Conservation (phyloP, 1,140 invertebrate species). For the Drosophila repleta region DNA sequence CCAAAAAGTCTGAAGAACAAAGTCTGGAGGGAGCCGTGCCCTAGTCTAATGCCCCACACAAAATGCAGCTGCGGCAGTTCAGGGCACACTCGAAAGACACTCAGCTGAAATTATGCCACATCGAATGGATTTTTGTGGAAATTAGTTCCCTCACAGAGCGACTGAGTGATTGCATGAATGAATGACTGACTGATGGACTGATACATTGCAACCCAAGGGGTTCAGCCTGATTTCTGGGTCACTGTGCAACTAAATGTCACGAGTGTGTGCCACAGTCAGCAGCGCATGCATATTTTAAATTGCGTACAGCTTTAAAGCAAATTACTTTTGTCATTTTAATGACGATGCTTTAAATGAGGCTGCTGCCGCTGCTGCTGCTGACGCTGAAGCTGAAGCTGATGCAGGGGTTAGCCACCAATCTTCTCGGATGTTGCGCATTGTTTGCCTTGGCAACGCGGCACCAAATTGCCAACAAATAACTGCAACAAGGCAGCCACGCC, state of each 20-base stretch:
- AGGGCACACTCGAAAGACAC: constrained; percentile 3
- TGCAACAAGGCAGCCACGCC: constrained; percentile 30
- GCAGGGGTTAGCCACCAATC: constrained; percentile 17
- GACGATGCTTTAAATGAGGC: constrained; percentile 48
- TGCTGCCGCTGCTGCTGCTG: constrained; percentile 12
- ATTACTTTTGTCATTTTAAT: constrained; percentile 77
- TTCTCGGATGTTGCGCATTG: constrained; percentile 54
- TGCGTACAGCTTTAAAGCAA: constrained; percentile 62
- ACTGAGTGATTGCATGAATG: not conserved
- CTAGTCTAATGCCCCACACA: constrained; percentile 3
- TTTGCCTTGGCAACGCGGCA: constrained; percentile 60
- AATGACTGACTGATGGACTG: not conserved
- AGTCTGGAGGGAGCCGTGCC: not conserved
- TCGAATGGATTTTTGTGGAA: constrained; percentile 44
- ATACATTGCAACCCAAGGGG: constrained; percentile 24
- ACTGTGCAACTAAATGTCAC: constrained; percentile 20
- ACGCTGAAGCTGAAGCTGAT: constrained; percentile 21
- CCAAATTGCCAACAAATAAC: constrained; percentile 40
- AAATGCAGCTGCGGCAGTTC: constrained; percentile 3
- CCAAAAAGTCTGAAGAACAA: constrained; percentile 17
- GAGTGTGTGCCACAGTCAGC: not conserved
- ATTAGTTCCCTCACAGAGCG: constrained; percentile 6
- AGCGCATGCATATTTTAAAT: constrained; percentile 60
- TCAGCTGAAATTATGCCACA: constrained; percentile 56
- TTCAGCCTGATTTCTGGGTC: constrained; percentile 52